These are phyloP conservation scores for Metacarcinus magister DNA, from an alignment of 2,888 invertebrate species.

Conservation along the genomic window DNA sequence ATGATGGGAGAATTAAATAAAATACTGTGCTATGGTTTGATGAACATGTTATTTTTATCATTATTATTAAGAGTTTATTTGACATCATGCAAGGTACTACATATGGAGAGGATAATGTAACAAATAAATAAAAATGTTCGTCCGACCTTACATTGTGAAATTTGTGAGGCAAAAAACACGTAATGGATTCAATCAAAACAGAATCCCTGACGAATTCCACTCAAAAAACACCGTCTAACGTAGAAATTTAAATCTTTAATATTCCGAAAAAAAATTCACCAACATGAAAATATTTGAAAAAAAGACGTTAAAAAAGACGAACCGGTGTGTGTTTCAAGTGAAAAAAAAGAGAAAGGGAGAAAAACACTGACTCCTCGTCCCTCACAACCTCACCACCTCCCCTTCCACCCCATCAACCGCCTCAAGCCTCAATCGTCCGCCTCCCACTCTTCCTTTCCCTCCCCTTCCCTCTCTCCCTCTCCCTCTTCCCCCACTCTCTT, in stretches of 20 bases:
- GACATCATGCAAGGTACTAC: too few relatives aligned
- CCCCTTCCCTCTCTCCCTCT: background rate
- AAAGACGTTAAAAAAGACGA: background rate
- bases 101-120: background rate
- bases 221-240: too few relatives aligned
- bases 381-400: background rate
- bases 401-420: background rate
- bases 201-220: too few relatives aligned
- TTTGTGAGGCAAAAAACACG: too few relatives aligned
- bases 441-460: background rate
- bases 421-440: background rate
- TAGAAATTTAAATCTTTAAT: too few relatives aligned
- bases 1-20: too few relatives aligned
- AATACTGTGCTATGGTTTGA: too few relatives aligned
- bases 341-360: background rate
- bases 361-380: conserved; percentile 3
- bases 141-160: too few relatives aligned
- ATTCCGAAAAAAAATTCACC: too few relatives aligned
- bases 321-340: background rate
- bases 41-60: too few relatives aligned
- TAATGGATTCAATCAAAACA: too few relatives aligned
- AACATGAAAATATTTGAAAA: background rate
- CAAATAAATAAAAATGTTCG: background rate
- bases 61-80: too few relatives aligned
- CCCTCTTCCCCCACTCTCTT: background rate